Percentiles rank a stretch among this genome's conserved stretches.
These are phyloP conservation scores for Stratiolaelaps scimitus DNA, from an alignment of 1,140 invertebrate genomes.

Conservation along the genomic window DNA sequence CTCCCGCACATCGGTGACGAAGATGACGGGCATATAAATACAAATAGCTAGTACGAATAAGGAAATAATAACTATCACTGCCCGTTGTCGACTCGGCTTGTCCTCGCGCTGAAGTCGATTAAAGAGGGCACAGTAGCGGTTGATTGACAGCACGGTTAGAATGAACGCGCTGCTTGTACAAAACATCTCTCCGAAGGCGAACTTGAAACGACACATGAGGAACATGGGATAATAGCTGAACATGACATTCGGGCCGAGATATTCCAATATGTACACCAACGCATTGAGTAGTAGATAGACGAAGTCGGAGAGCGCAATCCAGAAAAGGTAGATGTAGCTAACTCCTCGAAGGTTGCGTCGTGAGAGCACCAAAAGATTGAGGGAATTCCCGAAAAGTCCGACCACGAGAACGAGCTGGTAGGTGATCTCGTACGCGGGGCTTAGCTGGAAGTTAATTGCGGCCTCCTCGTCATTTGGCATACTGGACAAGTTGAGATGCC, in stretches of 20 bases:
- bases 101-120: conserved; percentile 40
- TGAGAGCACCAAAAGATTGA: conserved; percentile 58
- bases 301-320: conserved; percentile 49
- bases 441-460: too few species aligned
- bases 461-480: too few species aligned
- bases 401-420: conserved; percentile 48
- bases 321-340: conserved; percentile 60
- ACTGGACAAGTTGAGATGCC: too few species aligned
- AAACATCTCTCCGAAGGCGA: conserved; percentile 52
- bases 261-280: background rate
- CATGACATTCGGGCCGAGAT: too few species aligned
- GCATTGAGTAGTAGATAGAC: conserved; percentile 54
- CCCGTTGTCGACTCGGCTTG: conserved; percentile 39
- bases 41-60: background rate
- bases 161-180: conserved; percentile 45
- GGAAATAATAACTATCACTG: conserved; percentile 29
- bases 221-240: conserved; percentile 3
- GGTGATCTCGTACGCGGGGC: too few species aligned
- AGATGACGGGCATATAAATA: background rate
- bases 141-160: conserved; percentile 42
- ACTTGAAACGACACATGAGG: background rate
- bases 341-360: conserved; percentile 57
- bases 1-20: background rate
- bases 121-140: conserved; percentile 41
- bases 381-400: conserved; percentile 58